phyloP scores from a whole-genome alignment of 2,797 vertebrate species.

The Bradypodion pumilum region DNA sequence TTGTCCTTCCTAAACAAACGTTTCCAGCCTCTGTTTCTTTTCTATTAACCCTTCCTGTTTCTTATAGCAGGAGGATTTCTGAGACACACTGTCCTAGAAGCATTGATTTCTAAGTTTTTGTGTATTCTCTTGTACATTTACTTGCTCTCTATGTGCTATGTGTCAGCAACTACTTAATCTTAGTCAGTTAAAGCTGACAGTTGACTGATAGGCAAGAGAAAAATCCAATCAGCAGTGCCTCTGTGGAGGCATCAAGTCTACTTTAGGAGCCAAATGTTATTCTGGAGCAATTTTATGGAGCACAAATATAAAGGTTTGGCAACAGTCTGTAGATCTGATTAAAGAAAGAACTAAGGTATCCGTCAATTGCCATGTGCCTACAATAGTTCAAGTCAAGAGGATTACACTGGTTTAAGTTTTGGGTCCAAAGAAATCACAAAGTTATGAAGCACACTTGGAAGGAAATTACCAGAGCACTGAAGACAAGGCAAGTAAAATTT shows the following conservation, averaged over 20 bases:
- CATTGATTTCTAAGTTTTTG: slow-evolving; percentile 33
- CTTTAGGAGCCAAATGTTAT: slow-evolving; percentile 39
- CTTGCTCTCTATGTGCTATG: slow-evolving; percentile 10
- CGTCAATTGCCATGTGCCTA: slow-evolving; percentile 10
- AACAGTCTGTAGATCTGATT: slow-evolving; percentile 24
- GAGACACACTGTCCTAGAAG: not conserved
- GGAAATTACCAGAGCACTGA: not conserved
- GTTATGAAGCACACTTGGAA: not conserved
- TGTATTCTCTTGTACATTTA: slow-evolving; percentile 22
- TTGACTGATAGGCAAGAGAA: slow-evolving; percentile 35
- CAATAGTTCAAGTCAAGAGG: slow-evolving; percentile 5
- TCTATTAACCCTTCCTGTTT: slow-evolving; percentile 17
- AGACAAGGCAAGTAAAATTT: not conserved
- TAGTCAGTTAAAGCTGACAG: slow-evolving; percentile 41
- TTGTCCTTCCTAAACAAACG: too few species aligned
- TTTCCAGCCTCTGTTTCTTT: not conserved
- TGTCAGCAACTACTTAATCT: slow-evolving; percentile 38
- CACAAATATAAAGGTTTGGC: slow-evolving; percentile 28
- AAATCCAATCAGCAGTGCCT: slow-evolving; percentile 34
- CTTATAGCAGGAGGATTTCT: not conserved
- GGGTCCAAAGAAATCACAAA: slow-evolving; percentile 3
- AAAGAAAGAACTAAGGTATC: slow-evolving; percentile 7
- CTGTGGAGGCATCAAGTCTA: slow-evolving; percentile 38
- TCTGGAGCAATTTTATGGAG: slow-evolving; percentile 25
- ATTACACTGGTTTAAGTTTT: not conserved